Percentiles rank a stretch among this genome's conserved stretches.
Conservation (phyloP, 2,888 invertebrate species). For the Caenorhabditis imperialis region DNA sequence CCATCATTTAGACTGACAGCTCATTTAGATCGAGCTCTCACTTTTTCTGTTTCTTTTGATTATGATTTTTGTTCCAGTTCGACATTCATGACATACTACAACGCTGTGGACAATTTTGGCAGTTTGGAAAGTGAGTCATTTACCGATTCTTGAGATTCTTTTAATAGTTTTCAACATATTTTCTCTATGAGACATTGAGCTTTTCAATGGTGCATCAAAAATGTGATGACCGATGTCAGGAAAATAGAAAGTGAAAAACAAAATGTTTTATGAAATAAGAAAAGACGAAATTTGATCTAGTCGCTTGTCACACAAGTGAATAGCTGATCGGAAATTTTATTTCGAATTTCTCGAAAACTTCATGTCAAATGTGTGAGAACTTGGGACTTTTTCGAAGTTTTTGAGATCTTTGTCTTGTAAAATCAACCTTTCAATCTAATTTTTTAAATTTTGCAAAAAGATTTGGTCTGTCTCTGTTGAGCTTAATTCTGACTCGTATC, state of each 20-base stretch:
- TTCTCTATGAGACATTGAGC: too few species aligned
- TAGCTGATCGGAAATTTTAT: constrained; percentile 21
- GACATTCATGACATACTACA: constrained; percentile 50
- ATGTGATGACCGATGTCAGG: neutral
- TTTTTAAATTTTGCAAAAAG: constrained; percentile 1
- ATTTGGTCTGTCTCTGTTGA: too few species aligned
- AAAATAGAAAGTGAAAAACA: neutral
- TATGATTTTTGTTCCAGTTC: constrained; percentile 31
- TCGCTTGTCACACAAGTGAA: constrained; percentile 8
- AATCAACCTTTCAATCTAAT: neutral
- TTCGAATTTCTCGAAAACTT: constrained; percentile 20
- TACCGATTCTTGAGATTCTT: neutral
- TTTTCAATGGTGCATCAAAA: neutral
- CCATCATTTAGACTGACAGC: neutral
- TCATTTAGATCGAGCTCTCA: neutral
- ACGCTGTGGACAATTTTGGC: constrained; percentile 50
- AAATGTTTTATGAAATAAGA: neutral
- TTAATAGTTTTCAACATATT: too few species aligned
- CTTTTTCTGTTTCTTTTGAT: constrained; percentile 1
- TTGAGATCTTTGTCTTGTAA: neutral
- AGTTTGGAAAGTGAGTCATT: constrained; percentile 54
- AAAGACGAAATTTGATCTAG: constrained; percentile 40
- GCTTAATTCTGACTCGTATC: too few species aligned
- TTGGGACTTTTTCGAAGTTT: neutral
- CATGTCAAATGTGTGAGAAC: neutral